Conservation (phyloP, 2,113 vertebrate genomes). For the Phalacrocorax brasilianus region DNA sequence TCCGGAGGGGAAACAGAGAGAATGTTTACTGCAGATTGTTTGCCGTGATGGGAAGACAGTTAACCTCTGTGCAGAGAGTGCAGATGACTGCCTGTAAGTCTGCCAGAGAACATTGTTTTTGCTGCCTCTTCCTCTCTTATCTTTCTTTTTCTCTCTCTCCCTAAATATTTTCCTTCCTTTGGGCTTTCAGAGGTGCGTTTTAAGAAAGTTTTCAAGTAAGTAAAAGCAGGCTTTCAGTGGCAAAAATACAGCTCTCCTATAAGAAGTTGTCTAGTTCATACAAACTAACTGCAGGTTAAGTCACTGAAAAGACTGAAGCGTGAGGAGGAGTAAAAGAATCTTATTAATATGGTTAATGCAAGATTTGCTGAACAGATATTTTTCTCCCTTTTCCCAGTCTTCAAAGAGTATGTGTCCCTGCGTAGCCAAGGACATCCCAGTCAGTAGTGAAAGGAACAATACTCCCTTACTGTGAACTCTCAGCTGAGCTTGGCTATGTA, state of each 20-base stretch:
- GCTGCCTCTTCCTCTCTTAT: neutral
- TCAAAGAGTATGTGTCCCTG: neutral
- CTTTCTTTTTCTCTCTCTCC: neutral
- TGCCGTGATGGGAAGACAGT: slow-evolving; percentile 90
- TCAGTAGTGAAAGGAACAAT: neutral
- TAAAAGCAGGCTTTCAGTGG: neutral
- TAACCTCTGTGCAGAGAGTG: slow-evolving; percentile 91
- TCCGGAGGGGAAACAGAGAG: slow-evolving; percentile 87
- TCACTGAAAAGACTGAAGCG: neutral
- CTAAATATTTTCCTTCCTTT: neutral
- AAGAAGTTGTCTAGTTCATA: neutral
- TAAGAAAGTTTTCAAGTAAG: neutral
- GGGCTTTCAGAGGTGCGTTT: neutral
- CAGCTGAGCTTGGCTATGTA: neutral
- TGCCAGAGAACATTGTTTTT: neutral
- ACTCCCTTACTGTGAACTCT: neutral
- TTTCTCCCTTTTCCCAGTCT: neutral
- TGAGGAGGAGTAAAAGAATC: neutral
- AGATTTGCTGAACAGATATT: neutral
- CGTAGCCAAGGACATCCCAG: neutral
- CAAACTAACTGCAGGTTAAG: neutral
- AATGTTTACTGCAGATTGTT: slow-evolving; percentile 89
- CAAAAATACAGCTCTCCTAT: neutral
- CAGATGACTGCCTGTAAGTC: slow-evolving; percentile 93
- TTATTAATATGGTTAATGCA: neutral